A percentile compares a stretch with the other conserved stretches of the same genome.
phyloP scores from a whole-genome alignment of 2,888 invertebrate species.

The Adela reaumurella region DNA sequence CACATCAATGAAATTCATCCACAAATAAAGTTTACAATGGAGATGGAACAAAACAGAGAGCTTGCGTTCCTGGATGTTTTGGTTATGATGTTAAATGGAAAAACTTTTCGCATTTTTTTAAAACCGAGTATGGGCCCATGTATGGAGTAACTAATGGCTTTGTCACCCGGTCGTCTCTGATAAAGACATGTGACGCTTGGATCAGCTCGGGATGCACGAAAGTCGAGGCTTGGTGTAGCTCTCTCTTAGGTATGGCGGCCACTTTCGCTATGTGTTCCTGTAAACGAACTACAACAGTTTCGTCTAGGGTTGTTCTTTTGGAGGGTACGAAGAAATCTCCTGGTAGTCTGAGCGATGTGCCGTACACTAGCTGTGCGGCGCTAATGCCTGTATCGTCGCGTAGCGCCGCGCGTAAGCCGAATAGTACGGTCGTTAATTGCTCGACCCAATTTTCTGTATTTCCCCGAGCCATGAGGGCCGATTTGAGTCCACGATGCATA shows the following conservation, averaged over 20 bases:
- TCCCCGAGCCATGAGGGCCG: slow-evolving; percentile 6
- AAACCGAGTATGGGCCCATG: slow-evolving; percentile 7
- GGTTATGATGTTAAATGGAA: no score
- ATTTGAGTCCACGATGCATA: slow-evolving; percentile 10
- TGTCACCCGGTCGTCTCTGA: slow-evolving; percentile 6
- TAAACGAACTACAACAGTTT: neutral
- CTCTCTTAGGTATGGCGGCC: neutral
- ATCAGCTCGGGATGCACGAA: slow-evolving; percentile 5
- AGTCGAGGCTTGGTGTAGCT: neutral
- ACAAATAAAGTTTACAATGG: no score
- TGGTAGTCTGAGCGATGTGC: slow-evolving; percentile 10
- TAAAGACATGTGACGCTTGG: slow-evolving; percentile 6
- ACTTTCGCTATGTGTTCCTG: neutral
- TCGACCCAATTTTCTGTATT: slow-evolving; percentile 12
- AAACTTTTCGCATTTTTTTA: slow-evolving; percentile 3
- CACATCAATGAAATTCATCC: no score
- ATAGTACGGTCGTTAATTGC: slow-evolving; percentile 19
- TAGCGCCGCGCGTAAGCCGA: slow-evolving; percentile 11
- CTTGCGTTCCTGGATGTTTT: no score
- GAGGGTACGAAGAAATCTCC: slow-evolving; percentile 9
- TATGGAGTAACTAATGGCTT: slow-evolving; percentile 6
- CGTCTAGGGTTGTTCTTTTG: neutral
- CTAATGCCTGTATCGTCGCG: slow-evolving; percentile 7
- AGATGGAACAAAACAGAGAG: no score
- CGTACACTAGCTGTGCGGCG: slow-evolving; percentile 11